Evolutionary conservation across 2,797 vertebrate genomes (phyloP), one percentile per base, ranked within the genome.

Genomic region (Girardinus metallicus): DNA sequence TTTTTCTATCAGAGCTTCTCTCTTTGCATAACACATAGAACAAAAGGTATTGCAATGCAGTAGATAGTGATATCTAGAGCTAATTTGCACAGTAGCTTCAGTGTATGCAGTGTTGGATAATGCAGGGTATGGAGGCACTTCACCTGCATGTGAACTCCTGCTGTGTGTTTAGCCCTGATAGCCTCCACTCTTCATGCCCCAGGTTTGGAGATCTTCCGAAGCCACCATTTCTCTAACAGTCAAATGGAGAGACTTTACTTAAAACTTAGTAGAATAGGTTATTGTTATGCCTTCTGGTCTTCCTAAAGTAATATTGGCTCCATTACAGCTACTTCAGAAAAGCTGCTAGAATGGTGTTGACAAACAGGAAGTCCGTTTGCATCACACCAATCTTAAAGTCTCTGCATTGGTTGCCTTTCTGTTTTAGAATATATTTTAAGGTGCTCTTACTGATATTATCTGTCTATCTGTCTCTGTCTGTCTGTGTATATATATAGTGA

Each of bases 121-220:
- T 23, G 62, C 34, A 82, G 73, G 57, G 84, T 88, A 87, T 87
- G 82, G 78, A 31, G 49, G 6, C 68, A 60, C 82, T 89, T 93
- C 90, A 93, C 93, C 93, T 91, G 86, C 62, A 70, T 70, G 74
- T 94, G 93, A 94, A 90, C 94, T 83, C 87, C 60, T 70, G 49
- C 71, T 92, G 89, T 90, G 88, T 91, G 86, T 78, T 88, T 64
- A 86, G 41, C 55, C 80, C 82, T 78, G 91, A 91, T 90, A 90
- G 90, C 88, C 89, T 86, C 12, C 53, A 60, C 46, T 36, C 78
- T 78, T 71, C 9, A n/a, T 73, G 73, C 39, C 23, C 26, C 3
- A 7, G 44, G 46, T 81, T 64, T 79, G 74, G 15, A 64, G 73
- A 62, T 68, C 73, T 80, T 73, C 81, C 66, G 31, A 83, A 64